Evolutionary conservation across 2,888 invertebrate genomes (phyloP).

Genomic region (Limnephilus lunatus): DNA sequence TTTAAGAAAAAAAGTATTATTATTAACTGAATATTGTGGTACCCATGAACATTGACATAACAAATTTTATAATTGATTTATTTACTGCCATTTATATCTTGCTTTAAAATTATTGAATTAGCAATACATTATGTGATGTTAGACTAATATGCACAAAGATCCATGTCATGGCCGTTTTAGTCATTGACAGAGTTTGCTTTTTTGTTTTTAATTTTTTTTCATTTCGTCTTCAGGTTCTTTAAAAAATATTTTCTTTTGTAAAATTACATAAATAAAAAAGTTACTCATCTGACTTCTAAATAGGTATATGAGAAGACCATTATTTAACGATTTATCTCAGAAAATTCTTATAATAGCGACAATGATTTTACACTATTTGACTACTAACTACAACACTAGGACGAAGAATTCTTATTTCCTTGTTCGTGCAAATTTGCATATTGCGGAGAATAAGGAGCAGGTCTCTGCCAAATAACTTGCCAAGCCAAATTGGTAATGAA

Average conservation of each 20-base stretch:
- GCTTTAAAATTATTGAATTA: background rate
- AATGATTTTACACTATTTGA: background rate
- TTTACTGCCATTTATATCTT: background rate
- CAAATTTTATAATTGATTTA: conserved; percentile 10
- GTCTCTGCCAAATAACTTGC: background rate
- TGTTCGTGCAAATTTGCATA: background rate
- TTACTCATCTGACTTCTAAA: background rate
- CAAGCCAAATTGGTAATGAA: background rate
- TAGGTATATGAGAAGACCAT: background rate
- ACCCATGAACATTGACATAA: background rate
- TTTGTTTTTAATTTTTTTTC: background rate
- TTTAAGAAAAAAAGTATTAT: background rate
- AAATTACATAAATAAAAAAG: background rate
- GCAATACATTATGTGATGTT: background rate
- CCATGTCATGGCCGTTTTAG: background rate
- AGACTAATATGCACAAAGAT: background rate
- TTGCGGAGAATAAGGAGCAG: background rate
- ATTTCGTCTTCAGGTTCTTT: background rate
- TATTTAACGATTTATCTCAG: background rate
- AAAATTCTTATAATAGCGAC: background rate
- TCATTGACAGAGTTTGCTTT: background rate
- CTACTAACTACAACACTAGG: background rate
- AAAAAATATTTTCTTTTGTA: background rate
- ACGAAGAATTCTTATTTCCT: background rate
- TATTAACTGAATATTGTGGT: background rate